Base-by-base conservation (phyloP, 1,140 invertebrate genomes). In the Achatina immaculata region DNA sequence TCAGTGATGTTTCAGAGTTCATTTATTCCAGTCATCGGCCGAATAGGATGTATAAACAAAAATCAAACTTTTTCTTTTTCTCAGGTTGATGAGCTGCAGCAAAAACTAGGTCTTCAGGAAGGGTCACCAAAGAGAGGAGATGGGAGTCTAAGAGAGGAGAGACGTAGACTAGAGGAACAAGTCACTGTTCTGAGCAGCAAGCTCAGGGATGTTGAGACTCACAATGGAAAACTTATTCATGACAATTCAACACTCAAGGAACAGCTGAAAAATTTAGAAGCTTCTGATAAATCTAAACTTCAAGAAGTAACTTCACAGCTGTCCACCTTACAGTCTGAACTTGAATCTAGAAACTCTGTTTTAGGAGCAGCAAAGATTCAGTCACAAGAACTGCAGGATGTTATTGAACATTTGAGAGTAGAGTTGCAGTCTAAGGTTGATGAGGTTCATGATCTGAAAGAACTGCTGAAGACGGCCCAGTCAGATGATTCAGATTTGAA, bases 191-290 rank as follows among this genome's bases (percentile, higher is more conserved):
- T 83, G 55, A 69, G 62, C 51, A 62, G 48, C 38, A 75, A 62
- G 0, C 85, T 93, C 72, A 91, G 92, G 85, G 93, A 93, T 84
- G 92, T 88, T 21, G 85, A 86, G 43, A 81, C 82, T 11, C 45
- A 78, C 75, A 83, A 81, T 24, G 82, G 78, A 28, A 62, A 83
- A 43, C 68, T 83, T 1, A 72, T 80, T 38, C 77, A 80, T 55
- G 82, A 83, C 65, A 80, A 77, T 36, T 76, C 62, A 31, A 72
- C 62, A 0, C 48, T 83, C n/a, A 80, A 78, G 40, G 58, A 65
- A 28, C 77, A 79, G 77, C 24, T 79, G 9, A 68, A 79, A 31
- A 34, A 45, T 6, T 4, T 65, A 43, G 55, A 78, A 34, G 55
- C 55, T 3, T 40, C 55, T n/a, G 51, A 16, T 45, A 36, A 45